Evolutionary conservation across 2,113 vertebrate genomes (phyloP), one percentile per base, ranked within the genome.

Genomic region (Peromyscus californicus): DNA sequence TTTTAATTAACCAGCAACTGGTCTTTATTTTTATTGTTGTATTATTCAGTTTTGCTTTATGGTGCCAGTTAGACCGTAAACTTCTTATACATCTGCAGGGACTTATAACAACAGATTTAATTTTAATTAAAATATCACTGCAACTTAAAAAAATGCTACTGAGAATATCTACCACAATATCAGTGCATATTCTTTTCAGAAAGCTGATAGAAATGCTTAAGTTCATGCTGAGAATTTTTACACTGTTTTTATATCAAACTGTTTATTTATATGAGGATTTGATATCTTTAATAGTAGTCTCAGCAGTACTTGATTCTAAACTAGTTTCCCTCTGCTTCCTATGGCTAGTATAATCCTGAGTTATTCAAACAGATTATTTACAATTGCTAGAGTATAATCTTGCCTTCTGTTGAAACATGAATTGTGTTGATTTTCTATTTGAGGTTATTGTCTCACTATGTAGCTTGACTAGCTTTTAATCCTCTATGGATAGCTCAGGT

Each of bases 1-100:
- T 96, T 96, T 97, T 97, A 97, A 97, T 97, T 97, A 97, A 98
- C 74, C 29, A 93, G 63, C 21, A 97, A 97, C 75, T 29, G 92
- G 51, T 24, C 22, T 94, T 95, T 74, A 82, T 97, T 97, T 57
- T 97, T 92, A 75, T 84, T 97, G 11, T 89, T 88, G 15, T 19
- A 83, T 98, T 97, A 91, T 93, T 98, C 63, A 80, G 31, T 89
- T 88, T 42, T 21, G 91, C 17, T 93, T 96, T 96, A 93, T 89
- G 65, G 88, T 92, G n/a, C 22, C 70, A 96, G n/a, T 97, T 69
- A 97, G 89, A 84, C 39, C 93, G 96, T 89, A 97, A 97, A 97
- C 33, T 96, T 97, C 91, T 80, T 92, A 75, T 22, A 95, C 16
- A 65, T 93, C 0, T 1, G 83, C 76, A 97, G 84, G 33, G 45